Conservation (phyloP, 2,797 vertebrate species). For the Pristis pectinata region DNA sequence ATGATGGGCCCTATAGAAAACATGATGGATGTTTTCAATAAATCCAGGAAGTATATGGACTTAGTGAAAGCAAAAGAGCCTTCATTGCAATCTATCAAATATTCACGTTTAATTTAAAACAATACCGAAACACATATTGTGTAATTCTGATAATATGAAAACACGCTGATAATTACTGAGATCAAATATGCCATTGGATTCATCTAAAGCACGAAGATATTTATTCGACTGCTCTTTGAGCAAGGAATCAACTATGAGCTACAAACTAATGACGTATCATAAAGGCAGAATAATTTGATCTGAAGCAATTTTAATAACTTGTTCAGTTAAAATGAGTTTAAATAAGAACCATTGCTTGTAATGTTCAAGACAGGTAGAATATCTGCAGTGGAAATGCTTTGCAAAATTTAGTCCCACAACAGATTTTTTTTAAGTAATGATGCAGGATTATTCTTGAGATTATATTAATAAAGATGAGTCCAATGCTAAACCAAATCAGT, state of each 20-base stretch:
- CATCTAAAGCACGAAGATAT: neutral
- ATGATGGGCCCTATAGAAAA: slow-evolving; percentile 19
- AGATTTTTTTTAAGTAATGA: neutral
- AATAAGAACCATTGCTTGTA: neutral
- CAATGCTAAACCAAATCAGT: neutral
- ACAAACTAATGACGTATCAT: neutral
- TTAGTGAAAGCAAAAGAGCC: neutral
- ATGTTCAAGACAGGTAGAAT: neutral
- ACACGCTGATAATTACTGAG: neutral
- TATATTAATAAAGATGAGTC: neutral
- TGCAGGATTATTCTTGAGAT: neutral
- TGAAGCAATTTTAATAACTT: slow-evolving; percentile 15
- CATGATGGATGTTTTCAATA: slow-evolving; percentile 34
- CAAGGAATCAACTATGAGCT: neutral
- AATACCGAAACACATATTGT: neutral
- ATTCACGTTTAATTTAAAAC: slow-evolving; percentile 26
- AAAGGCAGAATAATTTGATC: neutral
- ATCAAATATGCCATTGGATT: slow-evolving; percentile 18
- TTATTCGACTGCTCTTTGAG: neutral
- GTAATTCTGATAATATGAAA: neutral
- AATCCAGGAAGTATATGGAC: neutral
- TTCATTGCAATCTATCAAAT: neutral
- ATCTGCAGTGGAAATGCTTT: neutral
- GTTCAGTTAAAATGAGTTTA: neutral
- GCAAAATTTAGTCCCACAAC: neutral